Percentiles rank a stretch among this genome's conserved stretches.
phyloP scores from a whole-genome alignment of 92 coral and sea anemone species.

The Siderastrea siderea region DNA sequence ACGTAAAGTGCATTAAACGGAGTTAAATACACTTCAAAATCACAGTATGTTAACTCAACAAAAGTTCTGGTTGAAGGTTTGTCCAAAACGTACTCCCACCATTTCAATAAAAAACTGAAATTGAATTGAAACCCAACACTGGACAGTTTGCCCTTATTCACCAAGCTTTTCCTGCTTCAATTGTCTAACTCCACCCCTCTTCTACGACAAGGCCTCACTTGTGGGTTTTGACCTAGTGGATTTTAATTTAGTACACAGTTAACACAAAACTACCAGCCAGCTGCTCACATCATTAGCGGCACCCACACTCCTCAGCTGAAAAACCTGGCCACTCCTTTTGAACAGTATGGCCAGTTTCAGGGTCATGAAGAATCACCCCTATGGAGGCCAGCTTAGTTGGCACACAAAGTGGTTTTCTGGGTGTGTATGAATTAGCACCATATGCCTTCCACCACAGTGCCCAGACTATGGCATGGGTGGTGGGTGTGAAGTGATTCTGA shows the following conservation, averaged over 20 bases:
- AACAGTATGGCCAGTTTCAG: constrained; percentile 3
- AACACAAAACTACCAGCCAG: background rate
- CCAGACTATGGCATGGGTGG: constrained; percentile 22
- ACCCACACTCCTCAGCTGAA: constrained; percentile 23
- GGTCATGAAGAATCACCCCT: constrained; percentile 1
- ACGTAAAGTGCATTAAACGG: no score
- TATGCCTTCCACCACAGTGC: constrained; percentile 7
- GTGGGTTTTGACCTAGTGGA: no score
- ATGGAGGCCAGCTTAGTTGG: constrained; percentile 17
- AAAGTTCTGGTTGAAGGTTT: no score
- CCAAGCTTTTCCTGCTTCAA: no score
- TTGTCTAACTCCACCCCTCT: no score
- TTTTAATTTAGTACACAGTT: background rate
- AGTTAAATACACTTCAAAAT: no score
- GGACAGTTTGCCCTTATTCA: no score
- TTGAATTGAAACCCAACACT: no score
- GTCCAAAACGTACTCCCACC: no score
- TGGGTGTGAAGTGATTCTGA: constrained; percentile 34
- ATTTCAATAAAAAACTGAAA: no score
- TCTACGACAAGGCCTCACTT: no score
- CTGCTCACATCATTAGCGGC: background rate
- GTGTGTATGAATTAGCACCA: background rate
- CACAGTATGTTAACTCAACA: no score
- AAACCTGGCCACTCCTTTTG: constrained; percentile 21
- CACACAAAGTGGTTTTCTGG: constrained; percentile 13